Percentiles rank a stretch among this genome's conserved stretches.
phyloP scores from a whole-genome alignment of 1,140 invertebrate species.

The Temnothorax nylanderi region DNA sequence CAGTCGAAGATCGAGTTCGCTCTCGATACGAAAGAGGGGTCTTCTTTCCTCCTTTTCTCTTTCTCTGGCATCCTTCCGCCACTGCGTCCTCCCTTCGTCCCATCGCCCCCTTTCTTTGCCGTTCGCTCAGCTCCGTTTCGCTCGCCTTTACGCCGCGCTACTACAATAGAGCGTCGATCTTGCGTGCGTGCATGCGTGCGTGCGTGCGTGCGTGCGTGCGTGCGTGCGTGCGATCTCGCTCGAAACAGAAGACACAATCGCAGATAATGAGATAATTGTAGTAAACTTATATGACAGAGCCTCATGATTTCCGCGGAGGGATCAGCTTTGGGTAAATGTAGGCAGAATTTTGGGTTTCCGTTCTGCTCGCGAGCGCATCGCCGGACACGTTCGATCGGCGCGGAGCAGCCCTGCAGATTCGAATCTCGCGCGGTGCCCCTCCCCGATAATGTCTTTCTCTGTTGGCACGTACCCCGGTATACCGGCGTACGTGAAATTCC shows the following conservation, averaged over 20 bases:
- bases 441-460: constrained; percentile 67
- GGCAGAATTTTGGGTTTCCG: not conserved
- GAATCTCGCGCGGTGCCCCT: constrained; percentile 61
- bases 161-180: constrained; percentile 46
- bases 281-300: not conserved
- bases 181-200: not conserved
- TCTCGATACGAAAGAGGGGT: constrained; percentile 76
- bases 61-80: constrained; percentile 43
- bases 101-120: not conserved
- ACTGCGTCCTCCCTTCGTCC: not conserved
- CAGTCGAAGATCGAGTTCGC: constrained; percentile 82
- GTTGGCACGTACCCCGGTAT: constrained; percentile 41
- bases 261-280: constrained; percentile 18
- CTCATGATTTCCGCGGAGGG: not conserved
- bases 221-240: not conserved
- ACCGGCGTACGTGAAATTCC: constrained; percentile 43
- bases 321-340: not conserved
- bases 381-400: not conserved
- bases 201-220: not conserved
- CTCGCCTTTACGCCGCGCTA: constrained; percentile 17
- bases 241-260: constrained; percentile 5
- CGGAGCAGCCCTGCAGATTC: constrained; percentile 56
- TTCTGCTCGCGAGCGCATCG: not conserved
- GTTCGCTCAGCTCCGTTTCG: not conserved
- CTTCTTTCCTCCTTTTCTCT: constrained; percentile 36